Evolutionary conservation across 2,888 invertebrate genomes (phyloP).

Genomic region (Zeuzera pyrina): DNA sequence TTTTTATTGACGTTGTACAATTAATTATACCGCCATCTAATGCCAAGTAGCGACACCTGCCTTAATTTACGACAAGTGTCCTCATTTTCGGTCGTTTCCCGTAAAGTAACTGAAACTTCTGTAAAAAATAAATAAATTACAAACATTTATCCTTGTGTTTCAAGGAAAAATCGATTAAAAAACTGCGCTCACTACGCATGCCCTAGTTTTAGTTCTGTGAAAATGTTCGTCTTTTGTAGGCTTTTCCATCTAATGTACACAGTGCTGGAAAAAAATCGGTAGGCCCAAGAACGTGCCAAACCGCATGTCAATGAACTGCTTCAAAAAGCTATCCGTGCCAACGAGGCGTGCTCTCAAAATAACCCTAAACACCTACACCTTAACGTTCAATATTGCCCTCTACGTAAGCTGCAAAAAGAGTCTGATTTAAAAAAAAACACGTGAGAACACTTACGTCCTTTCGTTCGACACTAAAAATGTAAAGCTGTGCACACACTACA

Average conservation of each 20-base stretch:
- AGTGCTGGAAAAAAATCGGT: conserved; percentile 48
- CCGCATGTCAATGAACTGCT: conserved; percentile 61
- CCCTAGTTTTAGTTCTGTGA: conserved; percentile 53
- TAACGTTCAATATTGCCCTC: conserved; percentile 35
- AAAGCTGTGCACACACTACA: conserved; percentile 52
- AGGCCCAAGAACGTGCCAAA: conserved; percentile 54
- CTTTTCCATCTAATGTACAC: conserved; percentile 32
- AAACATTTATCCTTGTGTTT: conserved; percentile 31
- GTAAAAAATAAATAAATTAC: neutral
- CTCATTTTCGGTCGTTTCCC: conserved; percentile 47
- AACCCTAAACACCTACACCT: conserved; percentile 22
- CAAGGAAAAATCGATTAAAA: conserved; percentile 44
- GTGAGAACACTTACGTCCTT: conserved; percentile 49
- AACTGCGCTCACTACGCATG: conserved; percentile 37
- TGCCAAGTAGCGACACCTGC: conserved; percentile 42
- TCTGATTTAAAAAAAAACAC: conserved; percentile 39
- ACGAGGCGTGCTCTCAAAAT: conserved; percentile 22
- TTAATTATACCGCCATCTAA: conserved; percentile 44
- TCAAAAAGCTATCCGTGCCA: conserved; percentile 45
- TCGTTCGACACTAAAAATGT: conserved; percentile 48
- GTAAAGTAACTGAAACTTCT: conserved; percentile 17
- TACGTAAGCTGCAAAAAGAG: conserved; percentile 28
- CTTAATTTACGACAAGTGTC: conserved; percentile 37
- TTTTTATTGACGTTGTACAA: too few species aligned
- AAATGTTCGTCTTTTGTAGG: conserved; percentile 53